Conservation (phyloP, 2,888 invertebrate species). For the Melinopterus prodromus region DNA sequence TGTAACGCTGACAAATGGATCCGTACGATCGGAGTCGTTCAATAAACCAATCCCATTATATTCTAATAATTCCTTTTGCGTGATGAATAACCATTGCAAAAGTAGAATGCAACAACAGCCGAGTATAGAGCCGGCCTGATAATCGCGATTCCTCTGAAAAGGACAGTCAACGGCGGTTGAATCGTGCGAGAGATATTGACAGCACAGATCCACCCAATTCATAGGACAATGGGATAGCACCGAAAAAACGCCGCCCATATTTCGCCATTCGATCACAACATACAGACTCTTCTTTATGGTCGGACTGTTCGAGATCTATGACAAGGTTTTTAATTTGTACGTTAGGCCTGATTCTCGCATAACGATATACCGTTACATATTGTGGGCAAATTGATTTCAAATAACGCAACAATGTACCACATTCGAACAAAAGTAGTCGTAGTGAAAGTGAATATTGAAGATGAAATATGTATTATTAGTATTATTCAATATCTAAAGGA, state of each 20-base stretch:
- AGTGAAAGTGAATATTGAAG: too few relatives aligned
- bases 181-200: background rate
- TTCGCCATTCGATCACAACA: background rate
- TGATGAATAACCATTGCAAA: slow-evolving; percentile 4
- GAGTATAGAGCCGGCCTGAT: too few relatives aligned
- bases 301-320: background rate
- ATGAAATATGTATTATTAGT: too few relatives aligned
- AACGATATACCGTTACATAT: too few relatives aligned
- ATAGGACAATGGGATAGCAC: background rate
- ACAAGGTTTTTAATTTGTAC: too few relatives aligned
- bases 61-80: background rate
- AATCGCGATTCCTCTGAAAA: background rate
- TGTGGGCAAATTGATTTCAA: too few relatives aligned
- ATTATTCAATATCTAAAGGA: too few relatives aligned
- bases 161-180: background rate
- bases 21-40: background rate
- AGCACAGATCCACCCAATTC: background rate
- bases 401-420: too few relatives aligned
- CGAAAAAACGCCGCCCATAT: background rate
- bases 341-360: too few relatives aligned
- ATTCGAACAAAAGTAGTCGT: too few relatives aligned
- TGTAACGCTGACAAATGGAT: background rate
- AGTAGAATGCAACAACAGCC: background rate
- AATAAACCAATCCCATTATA: background rate
- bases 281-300: background rate